phyloP scores from a whole-genome alignment of 1,140 invertebrate species.

The Vanessa atalanta region DNA sequence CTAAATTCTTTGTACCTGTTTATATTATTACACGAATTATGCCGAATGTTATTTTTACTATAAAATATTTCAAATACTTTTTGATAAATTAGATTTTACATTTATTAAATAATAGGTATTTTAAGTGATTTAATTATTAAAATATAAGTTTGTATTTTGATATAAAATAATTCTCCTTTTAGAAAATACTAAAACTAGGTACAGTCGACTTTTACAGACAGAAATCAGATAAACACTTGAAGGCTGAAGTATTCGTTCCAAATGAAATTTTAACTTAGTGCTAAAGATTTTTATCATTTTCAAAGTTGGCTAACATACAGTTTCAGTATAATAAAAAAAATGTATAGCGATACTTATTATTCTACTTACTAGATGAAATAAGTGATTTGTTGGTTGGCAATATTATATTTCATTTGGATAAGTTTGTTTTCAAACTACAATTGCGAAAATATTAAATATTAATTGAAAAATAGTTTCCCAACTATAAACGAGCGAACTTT shows the following conservation, averaged over 20 bases:
- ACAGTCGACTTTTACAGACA: slow-evolving; percentile 26
- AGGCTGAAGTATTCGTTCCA: slow-evolving; percentile 51
- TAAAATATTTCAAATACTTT: neutral
- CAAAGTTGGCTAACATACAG: slow-evolving; percentile 41
- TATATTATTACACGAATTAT: neutral
- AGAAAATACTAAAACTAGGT: slow-evolving; percentile 16
- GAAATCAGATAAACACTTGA: slow-evolving; percentile 47
- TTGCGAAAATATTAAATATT: neutral
- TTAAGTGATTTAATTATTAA: neutral
- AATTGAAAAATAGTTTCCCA: slow-evolving; percentile 5
- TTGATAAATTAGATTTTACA: neutral
- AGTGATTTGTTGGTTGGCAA: too few relatives aligned
- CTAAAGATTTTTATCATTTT: slow-evolving; percentile 52
- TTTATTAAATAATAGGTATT: too few relatives aligned
- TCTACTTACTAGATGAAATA: too few relatives aligned
- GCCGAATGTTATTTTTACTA: neutral
- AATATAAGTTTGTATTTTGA: neutral
- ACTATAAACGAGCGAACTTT: neutral
- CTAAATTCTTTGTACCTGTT: neutral
- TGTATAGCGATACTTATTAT: too few relatives aligned
- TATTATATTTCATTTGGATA: too few relatives aligned
- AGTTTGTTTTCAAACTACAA: too few relatives aligned
- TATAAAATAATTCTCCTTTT: neutral
- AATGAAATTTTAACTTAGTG: slow-evolving; percentile 44
- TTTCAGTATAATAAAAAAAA: neutral